These are phyloP conservation scores for Papilio gigon DNA, from an alignment of 2,888 invertebrate species.

Conservation along the genomic window DNA sequence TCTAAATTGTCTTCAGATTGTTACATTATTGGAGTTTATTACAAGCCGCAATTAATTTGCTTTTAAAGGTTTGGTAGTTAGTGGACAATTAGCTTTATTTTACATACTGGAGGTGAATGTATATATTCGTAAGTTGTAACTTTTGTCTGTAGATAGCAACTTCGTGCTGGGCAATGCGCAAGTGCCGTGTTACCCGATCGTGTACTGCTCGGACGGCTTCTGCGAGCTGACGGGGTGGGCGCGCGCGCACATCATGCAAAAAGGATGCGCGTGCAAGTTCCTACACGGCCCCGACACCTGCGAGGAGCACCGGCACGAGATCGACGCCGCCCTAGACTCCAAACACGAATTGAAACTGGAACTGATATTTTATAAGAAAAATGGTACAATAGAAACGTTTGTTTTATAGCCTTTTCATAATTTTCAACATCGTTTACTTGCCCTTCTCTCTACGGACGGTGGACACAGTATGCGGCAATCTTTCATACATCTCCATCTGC, in stretches of 20 bases:
- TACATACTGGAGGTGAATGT: not conserved
- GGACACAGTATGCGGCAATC: too few species aligned
- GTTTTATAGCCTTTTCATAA: too few species aligned
- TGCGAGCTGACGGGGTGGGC: conserved; percentile 97
- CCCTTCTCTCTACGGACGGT: too few species aligned
- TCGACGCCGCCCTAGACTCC: conserved; percentile 93
- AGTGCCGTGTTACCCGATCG: conserved; percentile 95
- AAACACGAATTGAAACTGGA: conserved; percentile 97
- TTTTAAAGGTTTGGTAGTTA: not conserved
- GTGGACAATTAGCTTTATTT: not conserved
- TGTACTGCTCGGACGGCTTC: conserved; percentile 98
- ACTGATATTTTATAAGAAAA: conserved; percentile 97
- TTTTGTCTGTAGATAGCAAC: conserved; percentile 90
- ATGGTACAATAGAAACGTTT: conserved; percentile 82
- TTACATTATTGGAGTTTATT: too few species aligned
- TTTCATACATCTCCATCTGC: too few species aligned
- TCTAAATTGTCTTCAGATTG: too few species aligned
- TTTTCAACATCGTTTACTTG: too few species aligned
- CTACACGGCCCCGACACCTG: conserved; percentile 95
- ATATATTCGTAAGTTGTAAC: not conserved
- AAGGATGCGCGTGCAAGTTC: conserved; percentile 97
- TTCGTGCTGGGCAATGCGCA: conserved; percentile 98
- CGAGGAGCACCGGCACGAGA: conserved; percentile 93
- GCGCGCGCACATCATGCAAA: conserved; percentile 98
- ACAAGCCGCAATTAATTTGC: not conserved